A percentile compares a stretch with the other conserved stretches of the same genome.
phyloP scores from a whole-genome alignment of 2,797 vertebrate genomes.

The Arnoldichthys spilopterus region DNA sequence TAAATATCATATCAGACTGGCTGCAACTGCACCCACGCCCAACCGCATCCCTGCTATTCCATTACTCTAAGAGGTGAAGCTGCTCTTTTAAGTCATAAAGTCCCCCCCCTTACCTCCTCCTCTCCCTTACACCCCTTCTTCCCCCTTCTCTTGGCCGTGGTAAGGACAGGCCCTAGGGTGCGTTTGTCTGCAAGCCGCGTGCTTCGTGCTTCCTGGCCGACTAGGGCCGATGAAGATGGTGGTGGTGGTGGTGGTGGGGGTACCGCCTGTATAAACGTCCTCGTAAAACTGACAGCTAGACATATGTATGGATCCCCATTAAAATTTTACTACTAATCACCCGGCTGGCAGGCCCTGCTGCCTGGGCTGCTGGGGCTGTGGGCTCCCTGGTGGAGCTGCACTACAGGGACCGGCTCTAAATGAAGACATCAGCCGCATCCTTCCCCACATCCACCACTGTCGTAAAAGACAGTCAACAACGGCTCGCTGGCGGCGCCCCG shows the following conservation, averaged over 20 bases:
- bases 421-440: slow-evolving; percentile 78
- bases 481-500: slow-evolving; percentile 68
- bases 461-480: slow-evolving; percentile 83
- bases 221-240: slow-evolving; percentile 1
- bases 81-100: slow-evolving; percentile 57
- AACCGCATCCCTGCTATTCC: slow-evolving; percentile 48
- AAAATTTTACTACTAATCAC: slow-evolving; percentile 99
- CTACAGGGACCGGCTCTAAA: slow-evolving; percentile 68
- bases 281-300: slow-evolving; percentile 97
- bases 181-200: slow-evolving; percentile 21
- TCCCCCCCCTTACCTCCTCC: slow-evolving; percentile 19
- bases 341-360: slow-evolving; percentile 69
- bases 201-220: slow-evolving; percentile 33
- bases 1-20: slow-evolving; percentile 60
- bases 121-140: slow-evolving; percentile 32
- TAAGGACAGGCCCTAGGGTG: slow-evolving; percentile 49
- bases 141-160: slow-evolving; percentile 28
- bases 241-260: slow-evolving; percentile 57
- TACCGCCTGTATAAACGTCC: slow-evolving; percentile 85
- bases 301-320: slow-evolving; percentile 94
- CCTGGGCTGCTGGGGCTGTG: slow-evolving; percentile 50
- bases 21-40: slow-evolving; percentile 55
- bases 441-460: slow-evolving; percentile 52
- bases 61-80: slow-evolving; percentile 59
- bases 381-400: slow-evolving; percentile 48